phyloP scores from a whole-genome alignment of 2,797 vertebrate genomes.

The Micropoecilia bifurca region DNA sequence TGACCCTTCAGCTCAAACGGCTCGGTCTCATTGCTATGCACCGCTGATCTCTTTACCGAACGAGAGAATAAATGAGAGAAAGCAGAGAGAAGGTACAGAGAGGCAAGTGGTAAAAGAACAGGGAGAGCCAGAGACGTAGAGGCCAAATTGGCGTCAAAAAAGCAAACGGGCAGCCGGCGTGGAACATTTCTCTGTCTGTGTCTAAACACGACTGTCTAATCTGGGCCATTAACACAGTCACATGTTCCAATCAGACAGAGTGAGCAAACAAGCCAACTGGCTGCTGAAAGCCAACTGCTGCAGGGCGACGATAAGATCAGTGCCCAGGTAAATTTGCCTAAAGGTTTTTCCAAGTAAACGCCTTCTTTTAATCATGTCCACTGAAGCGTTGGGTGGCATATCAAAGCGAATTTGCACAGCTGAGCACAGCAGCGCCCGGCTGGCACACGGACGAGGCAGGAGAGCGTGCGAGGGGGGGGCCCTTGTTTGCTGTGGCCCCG shows the following conservation, averaged over 20 bases:
- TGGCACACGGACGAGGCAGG: constrained; percentile 40
- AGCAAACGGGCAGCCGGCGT: constrained; percentile 29
- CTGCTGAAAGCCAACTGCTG: constrained; percentile 38
- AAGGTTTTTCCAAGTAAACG: constrained; percentile 65
- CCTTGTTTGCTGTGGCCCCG: constrained; percentile 42
- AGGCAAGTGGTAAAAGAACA: constrained; percentile 6
- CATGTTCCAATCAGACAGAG: constrained; percentile 64
- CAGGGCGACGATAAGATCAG: constrained; percentile 56
- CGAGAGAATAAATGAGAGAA: constrained; percentile 52
- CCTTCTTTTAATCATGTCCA: constrained; percentile 73
- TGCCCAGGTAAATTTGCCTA: constrained; percentile 67
- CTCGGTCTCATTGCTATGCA: constrained; percentile 65
- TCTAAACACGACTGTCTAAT: constrained; percentile 60
- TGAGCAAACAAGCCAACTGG: constrained; percentile 53
- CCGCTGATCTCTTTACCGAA: constrained; percentile 47
- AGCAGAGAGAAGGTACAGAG: constrained; percentile 22
- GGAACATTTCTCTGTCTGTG: constrained; percentile 39
- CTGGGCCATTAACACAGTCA: constrained; percentile 60
- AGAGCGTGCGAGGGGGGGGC: not conserved
- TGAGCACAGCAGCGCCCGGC: constrained; percentile 40
- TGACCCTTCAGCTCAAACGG: constrained; percentile 50
- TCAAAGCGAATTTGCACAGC: constrained; percentile 71
- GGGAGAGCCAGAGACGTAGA: constrained; percentile 20
- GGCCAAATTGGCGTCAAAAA: constrained; percentile 32
- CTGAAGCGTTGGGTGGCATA: constrained; percentile 59